Evolutionary conservation across 1,140 invertebrate genomes (phyloP).

Genomic region (Dreissena rostriformis): DNA sequence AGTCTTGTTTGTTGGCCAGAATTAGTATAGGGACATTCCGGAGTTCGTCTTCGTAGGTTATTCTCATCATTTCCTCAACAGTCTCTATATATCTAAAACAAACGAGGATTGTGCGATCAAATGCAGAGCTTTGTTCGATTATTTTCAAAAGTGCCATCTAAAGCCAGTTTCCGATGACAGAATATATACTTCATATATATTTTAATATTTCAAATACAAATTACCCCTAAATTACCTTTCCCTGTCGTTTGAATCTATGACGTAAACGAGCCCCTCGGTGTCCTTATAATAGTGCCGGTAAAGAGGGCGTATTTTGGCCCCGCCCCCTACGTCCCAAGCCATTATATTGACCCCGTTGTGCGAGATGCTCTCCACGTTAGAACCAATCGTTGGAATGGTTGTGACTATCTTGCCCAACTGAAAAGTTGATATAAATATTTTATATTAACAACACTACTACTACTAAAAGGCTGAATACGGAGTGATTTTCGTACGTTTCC

Average conservation of each 20-base stretch:
- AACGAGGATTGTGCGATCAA: background rate
- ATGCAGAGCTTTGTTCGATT: no score
- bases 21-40: constrained; percentile 1
- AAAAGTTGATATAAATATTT: no score
- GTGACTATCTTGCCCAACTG: constrained; percentile 97
- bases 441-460: no score
- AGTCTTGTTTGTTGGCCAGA: constrained; percentile 46
- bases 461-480: no score
- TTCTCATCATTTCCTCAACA: background rate
- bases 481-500: no score
- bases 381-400: constrained; percentile 98
- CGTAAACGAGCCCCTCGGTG: constrained; percentile 79
- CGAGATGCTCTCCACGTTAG: constrained; percentile 95
- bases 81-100: no score
- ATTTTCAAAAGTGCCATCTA: no score
- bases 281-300: constrained; percentile 99
- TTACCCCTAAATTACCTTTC: no score
- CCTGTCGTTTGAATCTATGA: constrained; percentile 38
- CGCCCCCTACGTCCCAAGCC: constrained; percentile 93
- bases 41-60: background rate
- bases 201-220: no score
- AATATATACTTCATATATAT: no score
- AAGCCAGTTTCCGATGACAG: no score
- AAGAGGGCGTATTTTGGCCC: constrained; percentile 94
- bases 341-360: constrained; percentile 95